Evolutionary conservation across 1,140 invertebrate species (phyloP).

Genomic region (Mylabris phalerata): DNA sequence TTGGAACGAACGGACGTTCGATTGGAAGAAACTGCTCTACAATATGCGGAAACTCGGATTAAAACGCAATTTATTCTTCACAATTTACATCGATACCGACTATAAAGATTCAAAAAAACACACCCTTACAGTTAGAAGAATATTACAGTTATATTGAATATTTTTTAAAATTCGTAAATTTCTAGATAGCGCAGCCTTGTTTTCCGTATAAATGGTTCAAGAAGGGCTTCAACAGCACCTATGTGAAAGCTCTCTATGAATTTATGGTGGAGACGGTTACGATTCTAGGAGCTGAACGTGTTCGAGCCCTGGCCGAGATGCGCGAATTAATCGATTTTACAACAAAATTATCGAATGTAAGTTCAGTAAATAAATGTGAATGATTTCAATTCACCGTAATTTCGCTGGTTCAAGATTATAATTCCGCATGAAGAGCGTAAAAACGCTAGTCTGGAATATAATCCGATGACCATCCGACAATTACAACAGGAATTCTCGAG

Average conservation of each 20-base stretch:
- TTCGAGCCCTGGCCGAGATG: conserved; percentile 63
- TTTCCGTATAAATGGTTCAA: conserved; percentile 87
- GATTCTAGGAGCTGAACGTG: conserved; percentile 73
- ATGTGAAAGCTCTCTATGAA: conserved; percentile 70
- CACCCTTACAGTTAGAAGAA: conserved; percentile 71
- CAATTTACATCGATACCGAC: conserved; percentile 83
- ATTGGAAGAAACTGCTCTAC: conserved; percentile 77
- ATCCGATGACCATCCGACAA: conserved; percentile 54
- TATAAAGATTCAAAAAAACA: conserved; percentile 82
- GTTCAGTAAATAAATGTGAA: conserved; percentile 19
- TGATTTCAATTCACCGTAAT: too few species aligned
- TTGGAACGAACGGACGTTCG: conserved; percentile 59
- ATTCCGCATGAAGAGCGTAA: too few species aligned
- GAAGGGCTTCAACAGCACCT: conserved; percentile 71
- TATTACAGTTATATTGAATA: neutral
- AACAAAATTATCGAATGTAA: conserved; percentile 87
- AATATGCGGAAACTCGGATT: conserved; percentile 72
- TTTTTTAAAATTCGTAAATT: conserved; percentile 1
- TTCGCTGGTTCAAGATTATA: too few species aligned
- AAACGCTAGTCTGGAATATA: conserved; percentile 59
- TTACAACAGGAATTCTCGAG: conserved; percentile 45
- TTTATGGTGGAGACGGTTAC: conserved; percentile 85
- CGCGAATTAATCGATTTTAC: conserved; percentile 84
- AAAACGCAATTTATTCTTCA: conserved; percentile 84
- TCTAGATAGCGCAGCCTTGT: conserved; percentile 63